phyloP scores from a whole-genome alignment of 1,140 invertebrate species.

The Cotesia typhae region DNA sequence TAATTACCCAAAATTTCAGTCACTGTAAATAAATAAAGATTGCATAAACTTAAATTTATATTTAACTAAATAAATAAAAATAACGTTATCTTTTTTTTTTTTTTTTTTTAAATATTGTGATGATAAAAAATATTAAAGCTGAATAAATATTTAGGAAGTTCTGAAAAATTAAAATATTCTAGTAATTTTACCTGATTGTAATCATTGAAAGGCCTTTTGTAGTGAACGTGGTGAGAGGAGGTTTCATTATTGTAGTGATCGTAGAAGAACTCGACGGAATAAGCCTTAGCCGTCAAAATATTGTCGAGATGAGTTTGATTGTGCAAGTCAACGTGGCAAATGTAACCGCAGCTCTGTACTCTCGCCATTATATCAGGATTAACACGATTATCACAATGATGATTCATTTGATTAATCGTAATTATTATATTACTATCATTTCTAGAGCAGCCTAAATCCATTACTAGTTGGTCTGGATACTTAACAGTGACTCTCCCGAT shows the following conservation, averaged over 20 bases:
- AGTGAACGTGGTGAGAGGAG: slow-evolving; percentile 59
- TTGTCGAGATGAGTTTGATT: slow-evolving; percentile 60
- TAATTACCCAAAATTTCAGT: no score
- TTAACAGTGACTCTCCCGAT: slow-evolving; percentile 74
- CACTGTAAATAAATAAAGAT: no score
- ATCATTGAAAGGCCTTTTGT: slow-evolving; percentile 52
- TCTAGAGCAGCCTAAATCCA: slow-evolving; percentile 66
- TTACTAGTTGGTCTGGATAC: slow-evolving; percentile 70
- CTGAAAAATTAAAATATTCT: background rate
- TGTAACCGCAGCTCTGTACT: slow-evolving; percentile 64
- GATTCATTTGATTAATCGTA: slow-evolving; percentile 63
- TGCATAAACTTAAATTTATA: no score
- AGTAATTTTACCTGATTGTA: slow-evolving; percentile 46
- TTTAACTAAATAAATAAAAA: no score
- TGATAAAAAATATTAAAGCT: no score
- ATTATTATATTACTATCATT: slow-evolving; percentile 58
- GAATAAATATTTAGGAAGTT: background rate
- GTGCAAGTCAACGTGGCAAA: slow-evolving; percentile 66
- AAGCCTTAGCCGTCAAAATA: slow-evolving; percentile 65
- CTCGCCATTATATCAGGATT: slow-evolving; percentile 46
- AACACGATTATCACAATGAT: slow-evolving; percentile 64
- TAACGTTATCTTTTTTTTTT: no score
- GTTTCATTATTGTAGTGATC: slow-evolving; percentile 58
- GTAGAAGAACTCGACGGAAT: slow-evolving; percentile 67
- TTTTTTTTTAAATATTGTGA: no score